Percentiles rank a stretch among this genome's conserved stretches.
Conservation (phyloP, 1,140 invertebrate genomes). For the Tachypleus tridentatus region DNA sequence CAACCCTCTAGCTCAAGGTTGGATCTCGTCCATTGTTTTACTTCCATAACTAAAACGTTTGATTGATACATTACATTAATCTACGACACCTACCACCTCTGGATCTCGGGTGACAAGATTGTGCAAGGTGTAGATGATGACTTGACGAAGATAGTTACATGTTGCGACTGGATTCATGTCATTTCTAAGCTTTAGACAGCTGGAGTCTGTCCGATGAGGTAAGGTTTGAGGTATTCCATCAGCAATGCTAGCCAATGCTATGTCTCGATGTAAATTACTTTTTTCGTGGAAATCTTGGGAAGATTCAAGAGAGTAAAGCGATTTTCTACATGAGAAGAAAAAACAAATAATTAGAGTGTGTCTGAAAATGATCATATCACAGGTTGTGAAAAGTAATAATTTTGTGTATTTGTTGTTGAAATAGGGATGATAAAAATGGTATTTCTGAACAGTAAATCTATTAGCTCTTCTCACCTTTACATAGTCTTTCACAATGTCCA, state of each 20-base stretch:
- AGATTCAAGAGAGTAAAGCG: background rate
- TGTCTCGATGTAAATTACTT: constrained; percentile 19
- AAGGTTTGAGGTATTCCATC: constrained; percentile 15
- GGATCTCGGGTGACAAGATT: constrained; percentile 10
- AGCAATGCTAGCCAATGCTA: constrained; percentile 17
- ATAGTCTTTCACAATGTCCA: too few species aligned
- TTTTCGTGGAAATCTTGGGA: constrained; percentile 12
- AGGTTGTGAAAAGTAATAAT: too few species aligned
- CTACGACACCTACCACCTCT: constrained; percentile 1
- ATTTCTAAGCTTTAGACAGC: background rate
- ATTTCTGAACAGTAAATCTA: too few species aligned
- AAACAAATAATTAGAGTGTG: too few species aligned
- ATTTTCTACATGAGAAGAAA: background rate
- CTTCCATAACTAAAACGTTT: too few species aligned
- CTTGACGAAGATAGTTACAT: constrained; percentile 12
- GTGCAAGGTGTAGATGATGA: constrained; percentile 20
- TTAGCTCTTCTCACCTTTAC: too few species aligned
- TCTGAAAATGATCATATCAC: too few species aligned
- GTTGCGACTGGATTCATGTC: background rate
- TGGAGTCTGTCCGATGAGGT: constrained; percentile 10
- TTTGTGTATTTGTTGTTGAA: too few species aligned
- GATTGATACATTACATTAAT: too few species aligned
- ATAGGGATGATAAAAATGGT: too few species aligned
- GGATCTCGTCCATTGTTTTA: too few species aligned
- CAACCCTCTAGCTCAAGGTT: too few species aligned